Conservation (phyloP, 2,113 vertebrate genomes). For the Muscicapa adusta region DNA sequence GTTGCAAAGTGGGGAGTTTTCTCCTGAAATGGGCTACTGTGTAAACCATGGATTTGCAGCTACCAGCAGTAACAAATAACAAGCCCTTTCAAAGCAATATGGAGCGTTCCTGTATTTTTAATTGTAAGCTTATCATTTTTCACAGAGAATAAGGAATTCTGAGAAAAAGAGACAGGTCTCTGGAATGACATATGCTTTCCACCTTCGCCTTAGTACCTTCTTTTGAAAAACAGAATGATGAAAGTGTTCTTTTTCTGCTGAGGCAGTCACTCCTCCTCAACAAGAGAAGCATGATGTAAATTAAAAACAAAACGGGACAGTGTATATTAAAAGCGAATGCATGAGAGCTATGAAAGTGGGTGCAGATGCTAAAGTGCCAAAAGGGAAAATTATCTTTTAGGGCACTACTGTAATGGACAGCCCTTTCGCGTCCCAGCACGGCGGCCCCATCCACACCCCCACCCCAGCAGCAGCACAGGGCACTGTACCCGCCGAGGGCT, state of each 20-base stretch:
- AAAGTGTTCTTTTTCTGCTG: not conserved
- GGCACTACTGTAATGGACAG: not conserved
- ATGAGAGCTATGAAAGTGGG: not conserved
- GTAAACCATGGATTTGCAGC: not conserved
- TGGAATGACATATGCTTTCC: not conserved
- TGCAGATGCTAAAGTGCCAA: not conserved
- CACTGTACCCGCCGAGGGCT: fast-evolving
- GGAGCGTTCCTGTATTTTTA: not conserved
- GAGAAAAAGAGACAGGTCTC: not conserved
- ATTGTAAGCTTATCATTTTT: not conserved
- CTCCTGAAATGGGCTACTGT: slow-evolving; percentile 3
- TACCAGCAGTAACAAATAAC: slow-evolving; percentile 22
- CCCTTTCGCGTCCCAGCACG: not conserved
- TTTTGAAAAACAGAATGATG: not conserved
- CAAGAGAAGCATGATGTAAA: slow-evolving; percentile 8
- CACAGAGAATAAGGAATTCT: not conserved
- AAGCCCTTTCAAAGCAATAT: not conserved
- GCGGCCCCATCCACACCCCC: not conserved
- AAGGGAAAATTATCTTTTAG: not conserved
- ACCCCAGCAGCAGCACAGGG: not conserved
- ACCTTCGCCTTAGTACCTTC: not conserved
- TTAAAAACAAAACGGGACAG: not conserved
- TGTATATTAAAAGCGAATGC: not conserved
- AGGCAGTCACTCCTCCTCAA: not conserved
- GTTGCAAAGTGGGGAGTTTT: not conserved